Evolutionary conservation across 2,797 vertebrate genomes (phyloP), one percentile per base, ranked within the genome.

Genomic region (Botia kubotai): DNA sequence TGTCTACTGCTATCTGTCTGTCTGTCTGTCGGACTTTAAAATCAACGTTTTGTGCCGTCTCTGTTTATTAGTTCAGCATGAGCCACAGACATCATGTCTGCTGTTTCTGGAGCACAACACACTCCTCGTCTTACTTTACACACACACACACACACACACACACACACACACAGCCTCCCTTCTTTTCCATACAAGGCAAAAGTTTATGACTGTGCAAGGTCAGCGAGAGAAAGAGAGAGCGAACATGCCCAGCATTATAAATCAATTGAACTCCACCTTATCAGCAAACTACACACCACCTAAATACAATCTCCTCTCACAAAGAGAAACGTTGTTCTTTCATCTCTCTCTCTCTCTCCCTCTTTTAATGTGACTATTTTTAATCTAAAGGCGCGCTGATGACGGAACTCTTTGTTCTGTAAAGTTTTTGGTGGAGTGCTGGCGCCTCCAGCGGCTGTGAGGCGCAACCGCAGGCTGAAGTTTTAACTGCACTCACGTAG

Each of bases 371-470:
- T 1, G 84, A 89, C 89, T 94, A 92, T 93, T 93, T 94, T 92
- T 91, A 92, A 85, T 82, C 86, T 92, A 91, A 91, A 90, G 92
- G 90, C 88, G 89, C 90, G 87, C 88, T 92, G 84, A 92, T 91
- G 91, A 91, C 88, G 82, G 86, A 82, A 74, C 87, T 79, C 75
- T 89, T 91, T 93, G 88, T 90, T 82, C 77, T 62, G 13, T 19
- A 19, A 13, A 43, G 74, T 73, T 53, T 69, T 66, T 70, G 92
- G 33, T 57, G 80, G 94, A 94, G 94, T 93, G 92, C 93, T 90
- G 92, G 93, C 92, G 90, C 95, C 91, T 93, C 92, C 94, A 88
- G 93, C 91, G 97, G 93, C 63, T 55, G 62, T 0, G 82, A 0
- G 5, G 19, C 21, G 70, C 60, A 85, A 90, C 86, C 84, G 67